Conservation (phyloP, 2,797 vertebrate genomes). For the Galaxias olidus region DNA sequence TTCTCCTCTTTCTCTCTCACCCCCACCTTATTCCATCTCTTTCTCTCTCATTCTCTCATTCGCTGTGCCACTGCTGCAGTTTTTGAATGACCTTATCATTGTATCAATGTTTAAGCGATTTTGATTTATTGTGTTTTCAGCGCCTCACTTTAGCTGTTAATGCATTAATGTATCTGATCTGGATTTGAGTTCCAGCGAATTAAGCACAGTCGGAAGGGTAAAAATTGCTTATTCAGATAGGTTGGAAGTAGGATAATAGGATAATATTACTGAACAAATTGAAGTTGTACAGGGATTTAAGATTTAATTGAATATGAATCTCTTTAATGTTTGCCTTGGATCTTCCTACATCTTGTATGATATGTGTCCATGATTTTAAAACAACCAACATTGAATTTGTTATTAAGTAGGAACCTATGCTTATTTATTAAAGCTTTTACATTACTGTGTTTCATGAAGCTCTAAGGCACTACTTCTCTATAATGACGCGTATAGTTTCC, state of each 20-base stretch:
- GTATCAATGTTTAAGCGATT: slow-evolving; percentile 72
- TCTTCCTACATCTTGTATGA: too few species aligned
- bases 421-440: too few species aligned
- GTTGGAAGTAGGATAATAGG: neutral
- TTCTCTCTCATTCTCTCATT: neutral
- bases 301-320: neutral
- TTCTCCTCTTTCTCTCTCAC: slow-evolving; percentile 14
- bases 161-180: slow-evolving; percentile 32
- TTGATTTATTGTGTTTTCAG: slow-evolving; percentile 73
- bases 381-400: neutral
- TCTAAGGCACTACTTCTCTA: too few species aligned
- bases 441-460: too few species aligned
- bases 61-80: slow-evolving; percentile 32
- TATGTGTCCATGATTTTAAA: neutral
- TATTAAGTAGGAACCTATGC: neutral
- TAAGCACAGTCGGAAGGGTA: slow-evolving; percentile 49
- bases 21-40: neutral
- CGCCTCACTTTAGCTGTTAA: slow-evolving; percentile 58
- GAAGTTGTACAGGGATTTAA: neutral
- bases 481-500: too few species aligned
- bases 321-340: neutral
- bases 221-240: slow-evolving; percentile 18
- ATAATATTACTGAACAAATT: slow-evolving; percentile 3
- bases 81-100: slow-evolving; percentile 68
- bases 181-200: slow-evolving; percentile 37